Percentiles rank a stretch among this genome's conserved stretches.
Conservation (phyloP, 2,797 vertebrate species). For the Pristis pectinata region DNA sequence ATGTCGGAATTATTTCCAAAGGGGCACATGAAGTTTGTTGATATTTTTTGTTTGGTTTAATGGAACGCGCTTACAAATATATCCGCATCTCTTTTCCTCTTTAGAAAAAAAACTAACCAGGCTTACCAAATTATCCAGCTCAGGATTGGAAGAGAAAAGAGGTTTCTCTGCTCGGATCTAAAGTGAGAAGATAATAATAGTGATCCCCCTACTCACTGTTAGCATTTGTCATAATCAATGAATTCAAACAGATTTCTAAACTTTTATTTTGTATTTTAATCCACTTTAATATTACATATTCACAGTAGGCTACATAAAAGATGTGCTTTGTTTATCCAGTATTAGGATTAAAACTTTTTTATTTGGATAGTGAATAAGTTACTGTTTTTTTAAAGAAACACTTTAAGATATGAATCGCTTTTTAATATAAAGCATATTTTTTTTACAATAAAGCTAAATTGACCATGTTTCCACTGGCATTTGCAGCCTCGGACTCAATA, state of each 20-base stretch:
- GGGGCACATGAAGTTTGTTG: neutral
- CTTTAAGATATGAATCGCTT: neutral
- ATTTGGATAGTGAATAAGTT: neutral
- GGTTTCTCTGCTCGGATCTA: conserved; percentile 98
- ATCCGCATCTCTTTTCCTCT: neutral
- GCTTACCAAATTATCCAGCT: conserved; percentile 98
- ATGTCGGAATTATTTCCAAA: neutral
- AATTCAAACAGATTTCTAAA: neutral
- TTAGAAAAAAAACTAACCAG: neutral
- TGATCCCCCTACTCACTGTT: neutral
- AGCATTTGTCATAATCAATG: neutral
- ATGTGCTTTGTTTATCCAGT: neutral
- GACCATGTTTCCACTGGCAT: neutral
- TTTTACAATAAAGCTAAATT: neutral
- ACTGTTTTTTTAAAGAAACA: neutral
- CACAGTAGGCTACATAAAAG: neutral
- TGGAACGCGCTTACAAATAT: neutral
- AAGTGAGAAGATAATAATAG: conserved; percentile 50
- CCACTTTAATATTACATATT: neutral
- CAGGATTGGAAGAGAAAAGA: conserved; percentile 97
- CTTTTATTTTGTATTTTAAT: neutral
- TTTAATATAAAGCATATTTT: too few species aligned
- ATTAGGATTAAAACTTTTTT: neutral
- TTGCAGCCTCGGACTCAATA: neutral
- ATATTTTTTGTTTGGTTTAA: neutral